Evolutionary conservation across 30 jellyfish, hydroid and myxozoan species (phyloP).

Genomic region (Pelagia noctiluca): DNA sequence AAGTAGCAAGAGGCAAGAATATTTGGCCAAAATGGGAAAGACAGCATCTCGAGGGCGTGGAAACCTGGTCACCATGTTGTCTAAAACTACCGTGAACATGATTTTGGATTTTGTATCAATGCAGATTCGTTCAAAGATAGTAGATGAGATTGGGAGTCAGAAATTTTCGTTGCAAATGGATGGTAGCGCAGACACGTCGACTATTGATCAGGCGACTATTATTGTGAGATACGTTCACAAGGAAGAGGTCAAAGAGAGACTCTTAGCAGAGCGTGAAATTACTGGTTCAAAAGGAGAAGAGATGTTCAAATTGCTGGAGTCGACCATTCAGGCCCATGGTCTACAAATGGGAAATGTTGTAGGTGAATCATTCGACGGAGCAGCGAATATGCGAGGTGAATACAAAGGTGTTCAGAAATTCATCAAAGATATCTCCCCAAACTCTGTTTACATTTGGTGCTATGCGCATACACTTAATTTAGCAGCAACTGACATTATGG

Average conservation of each 20-base stretch:
- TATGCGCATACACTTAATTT: conserved; percentile 28
- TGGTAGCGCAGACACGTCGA: conserved; percentile 36
- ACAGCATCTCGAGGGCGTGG: background rate
- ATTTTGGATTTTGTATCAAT: background rate
- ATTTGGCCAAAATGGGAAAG: background rate
- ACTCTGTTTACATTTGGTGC: conserved; percentile 29
- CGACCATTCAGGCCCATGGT: conserved; percentile 44
- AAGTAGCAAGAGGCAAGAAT: background rate
- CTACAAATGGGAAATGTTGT: conserved; percentile 30
- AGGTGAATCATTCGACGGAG: conserved; percentile 28
- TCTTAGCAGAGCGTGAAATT: conserved; percentile 34
- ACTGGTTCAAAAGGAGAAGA: conserved; percentile 40
- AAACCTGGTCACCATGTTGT: too few relatives aligned
- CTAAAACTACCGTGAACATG: too few relatives aligned
- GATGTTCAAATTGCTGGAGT: conserved; percentile 36
- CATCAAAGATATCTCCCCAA: conserved; percentile 42
- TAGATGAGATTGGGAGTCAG: conserved; percentile 6
- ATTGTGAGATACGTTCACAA: conserved; percentile 27
- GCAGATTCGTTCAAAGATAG: conserved; percentile 8
- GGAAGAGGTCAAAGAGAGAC: conserved; percentile 44
- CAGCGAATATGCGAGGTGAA: conserved; percentile 48
- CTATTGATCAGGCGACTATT: conserved; percentile 35
- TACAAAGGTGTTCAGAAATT: conserved; percentile 37
- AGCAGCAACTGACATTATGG: conserved; percentile 4
- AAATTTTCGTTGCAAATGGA: conserved; percentile 3